Base-by-base conservation (phyloP, 1,140 invertebrate genomes). In the Pomacea maculata region DNA sequence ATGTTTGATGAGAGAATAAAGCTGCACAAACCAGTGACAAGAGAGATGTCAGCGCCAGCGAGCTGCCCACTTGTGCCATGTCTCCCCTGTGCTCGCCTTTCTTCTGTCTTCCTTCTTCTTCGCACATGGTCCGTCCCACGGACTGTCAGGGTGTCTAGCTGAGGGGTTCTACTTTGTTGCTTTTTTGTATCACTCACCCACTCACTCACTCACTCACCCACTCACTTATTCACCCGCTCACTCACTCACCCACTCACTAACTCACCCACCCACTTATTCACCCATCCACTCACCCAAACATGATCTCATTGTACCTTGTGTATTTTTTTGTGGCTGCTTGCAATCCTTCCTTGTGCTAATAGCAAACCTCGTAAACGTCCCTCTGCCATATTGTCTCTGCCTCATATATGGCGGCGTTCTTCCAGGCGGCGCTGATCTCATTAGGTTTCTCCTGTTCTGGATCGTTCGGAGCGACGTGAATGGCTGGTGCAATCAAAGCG, bases 271-370 rank as follows among this genome's bases (percentile, higher is more conserved):
- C 70, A 34, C 70, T 29, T 7, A 29, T 11, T 29, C 70, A 71
- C 70, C 6, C 70, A 71, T 7, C 4, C 70, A 71, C 70, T 29
- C 70, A 71, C 70, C 6, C 70, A 71, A n/a, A 71, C 70, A 71
- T 29, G 25, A 14, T 4, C 70, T 1, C 70, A 25, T 25, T 25
- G 25, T 25, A 25, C 25, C 25, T 25, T 25, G 25, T 25, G 25
- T 25, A 25, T 19, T 2, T 45, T 45, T 61, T 61, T 61, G 57
- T 61, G 11, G 15, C 1, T 61, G 57, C 57, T 61, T 3, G 57
- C 11, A 17, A 61, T 4, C 11, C 57, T 17, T 1, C 15, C 57
- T 61, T 8, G 57, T 17, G 15, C 57, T 61, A 61, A 61, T 61
- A 14, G 4, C 57, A 14, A 6, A 61, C 11, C 57, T 17, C 15